Percentiles rank a stretch among this genome's conserved stretches.
phyloP scores from a whole-genome alignment of 2,888 invertebrate genomes.

The Drosophila mercatorum region DNA sequence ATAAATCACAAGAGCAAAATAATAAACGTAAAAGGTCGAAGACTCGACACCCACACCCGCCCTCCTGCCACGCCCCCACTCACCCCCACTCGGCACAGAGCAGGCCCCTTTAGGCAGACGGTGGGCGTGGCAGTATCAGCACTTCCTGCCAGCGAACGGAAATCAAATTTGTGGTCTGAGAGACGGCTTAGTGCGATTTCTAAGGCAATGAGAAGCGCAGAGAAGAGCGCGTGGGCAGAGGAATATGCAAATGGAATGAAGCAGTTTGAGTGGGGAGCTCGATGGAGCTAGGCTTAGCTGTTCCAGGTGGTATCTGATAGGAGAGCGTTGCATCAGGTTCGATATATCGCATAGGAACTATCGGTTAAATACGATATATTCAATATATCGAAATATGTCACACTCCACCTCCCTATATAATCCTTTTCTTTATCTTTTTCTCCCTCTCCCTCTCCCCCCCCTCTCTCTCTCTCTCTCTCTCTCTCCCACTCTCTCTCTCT shows the following conservation, averaged over 20 bases:
- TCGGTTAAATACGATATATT: too few species aligned
- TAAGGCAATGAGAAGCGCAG: not conserved
- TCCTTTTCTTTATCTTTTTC: too few species aligned
- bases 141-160: slow-evolving; percentile 45
- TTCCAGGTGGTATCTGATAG: too few species aligned
- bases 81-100: not conserved
- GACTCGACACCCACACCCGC: not conserved
- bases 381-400: too few species aligned
- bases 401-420: too few species aligned
- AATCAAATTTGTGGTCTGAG: not conserved
- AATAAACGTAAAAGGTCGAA: slow-evolving; percentile 26
- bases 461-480: not conserved
- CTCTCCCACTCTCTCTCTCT: not conserved
- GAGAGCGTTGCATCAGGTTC: too few species aligned
- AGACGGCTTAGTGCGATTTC: not conserved
- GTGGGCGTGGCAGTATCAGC: slow-evolving; percentile 33
- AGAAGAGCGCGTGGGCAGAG: not conserved
- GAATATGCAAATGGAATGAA: too few species aligned
- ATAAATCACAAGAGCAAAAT: slow-evolving; percentile 1
- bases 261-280: too few species aligned
- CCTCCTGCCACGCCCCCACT: not conserved
- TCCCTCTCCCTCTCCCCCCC: too few species aligned
- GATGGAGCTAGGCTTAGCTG: too few species aligned
- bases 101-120: not conserved
- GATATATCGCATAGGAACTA: too few species aligned